Evolutionary conservation across 2,888 invertebrate species (phyloP).

Genomic region (Pollenia labialis): DNA sequence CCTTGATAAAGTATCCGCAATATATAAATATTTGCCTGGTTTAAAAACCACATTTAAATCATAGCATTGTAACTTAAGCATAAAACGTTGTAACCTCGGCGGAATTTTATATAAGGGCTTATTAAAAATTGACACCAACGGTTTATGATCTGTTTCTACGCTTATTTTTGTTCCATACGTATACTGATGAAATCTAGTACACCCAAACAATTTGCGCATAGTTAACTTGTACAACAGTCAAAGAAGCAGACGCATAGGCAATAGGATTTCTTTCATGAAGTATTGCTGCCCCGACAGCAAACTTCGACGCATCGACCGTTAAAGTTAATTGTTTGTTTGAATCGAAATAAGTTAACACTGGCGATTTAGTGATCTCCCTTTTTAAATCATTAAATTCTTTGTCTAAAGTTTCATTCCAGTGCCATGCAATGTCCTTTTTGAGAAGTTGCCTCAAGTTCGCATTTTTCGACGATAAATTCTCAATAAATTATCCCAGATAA

Average conservation of each 20-base stretch:
- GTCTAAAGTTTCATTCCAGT: conserved; percentile 58
- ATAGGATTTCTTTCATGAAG: too few species aligned
- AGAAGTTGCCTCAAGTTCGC: conserved; percentile 62
- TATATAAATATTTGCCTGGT: conserved; percentile 66
- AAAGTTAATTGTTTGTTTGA: too few species aligned
- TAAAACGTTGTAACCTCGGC: conserved; percentile 60
- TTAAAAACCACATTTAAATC: conserved; percentile 68
- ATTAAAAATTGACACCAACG: conserved; percentile 61
- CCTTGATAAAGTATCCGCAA: conserved; percentile 84
- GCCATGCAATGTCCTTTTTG: conserved; percentile 60
- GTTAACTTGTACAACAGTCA: conserved; percentile 45
- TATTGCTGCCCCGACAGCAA: too few species aligned
- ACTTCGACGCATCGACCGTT: too few species aligned
- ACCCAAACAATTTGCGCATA: conserved; percentile 67
- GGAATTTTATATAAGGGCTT: conserved; percentile 69
- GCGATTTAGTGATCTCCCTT: conserved; percentile 32
- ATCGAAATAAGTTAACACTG: conserved; percentile 56
- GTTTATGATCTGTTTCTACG: conserved; percentile 60
- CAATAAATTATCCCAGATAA: conserved; percentile 73
- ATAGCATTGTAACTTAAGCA: conserved; percentile 63
- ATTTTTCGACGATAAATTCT: conserved; percentile 68
- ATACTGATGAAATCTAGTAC: conserved; percentile 61
- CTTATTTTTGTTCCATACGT: conserved; percentile 63
- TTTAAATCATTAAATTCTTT: conserved; percentile 31
- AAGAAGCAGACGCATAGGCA: conserved; percentile 65